Evolutionary conservation across 2,888 invertebrate genomes (phyloP), one percentile per base, ranked within the genome.

Genomic region (Sarcophaga carnaria): DNA sequence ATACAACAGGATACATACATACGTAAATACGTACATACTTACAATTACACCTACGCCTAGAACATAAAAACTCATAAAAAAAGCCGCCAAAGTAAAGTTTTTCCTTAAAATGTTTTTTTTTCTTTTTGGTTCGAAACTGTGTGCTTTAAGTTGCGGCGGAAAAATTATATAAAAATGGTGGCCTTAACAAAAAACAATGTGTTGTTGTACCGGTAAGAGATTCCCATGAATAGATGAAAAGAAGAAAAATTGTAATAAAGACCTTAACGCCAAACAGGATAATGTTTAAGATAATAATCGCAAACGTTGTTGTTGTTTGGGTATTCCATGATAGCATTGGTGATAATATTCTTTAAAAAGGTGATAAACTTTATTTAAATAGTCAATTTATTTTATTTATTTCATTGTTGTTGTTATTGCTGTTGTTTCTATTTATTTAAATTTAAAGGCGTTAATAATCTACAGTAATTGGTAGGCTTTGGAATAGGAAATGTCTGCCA

Each of bases 321-420:
- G 14, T 54, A 54, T 12, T 20, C 71, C 6, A 62, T 72, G 62
- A 67, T 80, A 66, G 49, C 66, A 10, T 49, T 77, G 74, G 64
- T 47, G 74, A 87, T 83, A 78, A 81, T 80, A 64, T 64, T 64
- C 25, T 80, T 64, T 74, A 64, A 78, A 37, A 70, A 88, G 75
- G 78, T 76, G 80, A 83, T 83, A 85, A 85, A 83, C 78, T 85
- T 83, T 62, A 78, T 82, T 85, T 80, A 83, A 86, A 78, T 79
- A 71, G 81, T 54, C 60, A 77, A 72, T 77, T 74, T 60, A 75
- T 72, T 67, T 71, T 4, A 37, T 72, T 59, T 79, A 5, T 54
- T 59, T 63, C 37, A 25, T 60, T 47, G 27, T 62, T 76, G 47
- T 70, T 37, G 37, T 37, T 37, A 22, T 22, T 47, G 59, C 17